These are phyloP conservation scores for Eupithecia tripunctaria DNA, from an alignment of 2,888 invertebrate genomes.

Conservation along the genomic window DNA sequence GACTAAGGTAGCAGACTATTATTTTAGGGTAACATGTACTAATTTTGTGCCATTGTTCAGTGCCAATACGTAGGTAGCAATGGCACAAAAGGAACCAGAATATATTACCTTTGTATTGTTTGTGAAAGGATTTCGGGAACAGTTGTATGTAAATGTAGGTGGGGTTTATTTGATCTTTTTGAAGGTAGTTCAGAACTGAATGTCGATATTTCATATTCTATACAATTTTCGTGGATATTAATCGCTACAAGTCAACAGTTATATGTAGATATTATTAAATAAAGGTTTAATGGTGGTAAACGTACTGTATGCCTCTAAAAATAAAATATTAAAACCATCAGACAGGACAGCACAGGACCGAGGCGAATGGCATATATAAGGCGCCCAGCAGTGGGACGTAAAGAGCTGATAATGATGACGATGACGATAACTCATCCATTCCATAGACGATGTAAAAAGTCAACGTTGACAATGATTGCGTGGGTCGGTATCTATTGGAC, in stretches of 20 bases:
- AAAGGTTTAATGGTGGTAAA: neutral
- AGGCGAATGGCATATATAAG: no score
- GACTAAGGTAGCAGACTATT: slow-evolving; percentile 64
- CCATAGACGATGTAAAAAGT: no score
- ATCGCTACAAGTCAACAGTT: neutral
- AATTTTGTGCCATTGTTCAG: slow-evolving; percentile 62
- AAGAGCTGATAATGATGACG: no score
- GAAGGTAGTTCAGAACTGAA: neutral
- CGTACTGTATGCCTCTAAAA: neutral
- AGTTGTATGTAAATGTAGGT: slow-evolving; percentile 31
- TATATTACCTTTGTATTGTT: slow-evolving; percentile 45
- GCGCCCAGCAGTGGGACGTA: no score
- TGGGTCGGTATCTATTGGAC: no score
- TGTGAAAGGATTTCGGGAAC: slow-evolving; percentile 32
- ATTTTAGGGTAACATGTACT: slow-evolving; percentile 69
- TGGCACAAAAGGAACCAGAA: slow-evolving; percentile 38
- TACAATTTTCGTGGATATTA: neutral
- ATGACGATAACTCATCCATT: no score
- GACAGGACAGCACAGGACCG: no score
- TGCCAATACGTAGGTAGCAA: slow-evolving; percentile 42
- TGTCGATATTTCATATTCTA: neutral
- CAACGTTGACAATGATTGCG: no score
- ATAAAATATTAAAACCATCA: neutral
- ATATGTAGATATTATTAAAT: neutral
- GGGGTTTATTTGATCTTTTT: slow-evolving; percentile 22